phyloP scores from a whole-genome alignment of 2,113 vertebrate genomes.

The Struthio camelus region DNA sequence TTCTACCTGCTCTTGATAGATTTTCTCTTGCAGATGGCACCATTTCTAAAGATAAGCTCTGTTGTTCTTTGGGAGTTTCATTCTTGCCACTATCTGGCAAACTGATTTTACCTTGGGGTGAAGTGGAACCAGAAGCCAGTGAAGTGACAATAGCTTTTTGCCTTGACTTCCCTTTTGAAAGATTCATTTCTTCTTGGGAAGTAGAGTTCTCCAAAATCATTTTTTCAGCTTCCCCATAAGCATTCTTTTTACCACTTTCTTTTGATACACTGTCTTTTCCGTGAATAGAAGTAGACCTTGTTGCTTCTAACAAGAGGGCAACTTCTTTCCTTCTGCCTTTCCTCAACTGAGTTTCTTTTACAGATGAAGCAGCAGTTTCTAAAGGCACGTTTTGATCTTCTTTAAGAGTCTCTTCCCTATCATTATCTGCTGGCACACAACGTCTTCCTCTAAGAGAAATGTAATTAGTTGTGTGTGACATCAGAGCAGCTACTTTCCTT shows the following conservation, averaged over 20 bases:
- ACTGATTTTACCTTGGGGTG: neutral
- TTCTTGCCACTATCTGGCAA: neutral
- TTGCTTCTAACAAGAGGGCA: neutral
- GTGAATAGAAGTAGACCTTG: neutral
- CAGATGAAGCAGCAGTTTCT: neutral
- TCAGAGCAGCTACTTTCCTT: neutral
- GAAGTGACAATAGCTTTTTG: neutral
- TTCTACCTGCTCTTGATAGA: neutral
- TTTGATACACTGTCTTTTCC: neutral
- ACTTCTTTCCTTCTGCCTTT: neutral
- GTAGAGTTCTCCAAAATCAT: neutral
- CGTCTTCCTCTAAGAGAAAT: neutral
- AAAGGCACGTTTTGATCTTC: neutral
- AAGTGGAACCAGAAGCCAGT: neutral
- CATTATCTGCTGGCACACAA: accelerated
- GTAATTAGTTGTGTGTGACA: neutral
- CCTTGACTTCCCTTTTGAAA: neutral
- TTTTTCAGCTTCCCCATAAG: neutral
- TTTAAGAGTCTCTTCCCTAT: neutral
- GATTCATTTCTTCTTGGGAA: neutral
- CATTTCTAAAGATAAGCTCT: neutral
- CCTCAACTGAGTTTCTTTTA: neutral
- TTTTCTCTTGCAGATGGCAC: neutral
- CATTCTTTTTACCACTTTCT: neutral
- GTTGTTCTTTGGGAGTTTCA: neutral